Conservation (phyloP, 2,113 vertebrate species). For the Scomber japonicus region DNA sequence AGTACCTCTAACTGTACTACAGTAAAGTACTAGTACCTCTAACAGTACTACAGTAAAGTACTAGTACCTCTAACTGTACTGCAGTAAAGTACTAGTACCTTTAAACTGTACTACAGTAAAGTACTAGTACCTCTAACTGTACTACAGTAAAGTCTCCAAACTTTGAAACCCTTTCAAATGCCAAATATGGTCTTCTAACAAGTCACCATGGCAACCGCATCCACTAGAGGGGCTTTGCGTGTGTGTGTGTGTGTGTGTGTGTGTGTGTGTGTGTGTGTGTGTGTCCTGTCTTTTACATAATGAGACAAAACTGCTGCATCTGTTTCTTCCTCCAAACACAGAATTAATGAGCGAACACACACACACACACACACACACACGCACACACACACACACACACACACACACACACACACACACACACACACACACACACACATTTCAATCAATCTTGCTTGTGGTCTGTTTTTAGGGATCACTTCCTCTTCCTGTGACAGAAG, state of each 20-base stretch:
- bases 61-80: no score
- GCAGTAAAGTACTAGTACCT: no score
- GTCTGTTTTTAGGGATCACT: constrained; percentile 70
- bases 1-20: no score
- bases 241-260: constrained; percentile 16
- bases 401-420: constrained; percentile 19
- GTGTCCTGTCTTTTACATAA: constrained; percentile 48
- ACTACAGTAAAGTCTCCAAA: constrained; percentile 4
- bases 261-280: constrained; percentile 14
- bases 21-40: no score
- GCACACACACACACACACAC: constrained; percentile 20
- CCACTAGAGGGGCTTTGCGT: constrained; percentile 18
- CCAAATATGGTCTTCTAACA: constrained; percentile 43
- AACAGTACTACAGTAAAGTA: no score
- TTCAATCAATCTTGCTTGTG: constrained; percentile 25
- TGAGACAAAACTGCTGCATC: constrained; percentile 70
- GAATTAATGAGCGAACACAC: constrained; percentile 34
- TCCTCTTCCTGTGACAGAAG: constrained; percentile 71
- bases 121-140: no score
- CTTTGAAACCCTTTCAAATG: constrained; percentile 37
- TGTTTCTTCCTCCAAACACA: constrained; percentile 65
- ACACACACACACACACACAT: constrained; percentile 9
- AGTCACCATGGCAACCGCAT: constrained; percentile 65
- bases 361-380: constrained; percentile 16
- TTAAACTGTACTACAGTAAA: no score